Percentiles rank a stretch among this genome's conserved stretches.
Conservation (phyloP, 2,797 vertebrate genomes). For the Pelodytes ibericus region DNA sequence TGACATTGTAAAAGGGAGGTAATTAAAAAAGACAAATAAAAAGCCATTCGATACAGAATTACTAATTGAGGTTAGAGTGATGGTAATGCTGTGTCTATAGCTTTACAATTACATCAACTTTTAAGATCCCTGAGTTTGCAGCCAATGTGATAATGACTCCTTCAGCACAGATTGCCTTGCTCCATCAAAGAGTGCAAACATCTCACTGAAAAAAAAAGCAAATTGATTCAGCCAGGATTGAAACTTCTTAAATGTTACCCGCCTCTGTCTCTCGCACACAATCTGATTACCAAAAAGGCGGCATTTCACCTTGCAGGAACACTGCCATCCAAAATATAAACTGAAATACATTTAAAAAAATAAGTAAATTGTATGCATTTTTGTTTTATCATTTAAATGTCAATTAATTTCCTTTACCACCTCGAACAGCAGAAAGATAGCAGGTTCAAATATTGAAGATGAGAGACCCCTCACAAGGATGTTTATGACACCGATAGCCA, state of each 20-base stretch:
- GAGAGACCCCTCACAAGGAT: no score
- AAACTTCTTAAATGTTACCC: neutral
- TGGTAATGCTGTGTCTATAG: neutral
- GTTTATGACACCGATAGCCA: no score
- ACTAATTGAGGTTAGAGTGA: slow-evolving; percentile 4
- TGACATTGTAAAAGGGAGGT: neutral
- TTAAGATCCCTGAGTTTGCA: neutral
- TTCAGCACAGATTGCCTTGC: neutral
- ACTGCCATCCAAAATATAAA: no score
- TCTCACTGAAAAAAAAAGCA: slow-evolving; percentile 3
- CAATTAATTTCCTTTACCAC: no score
- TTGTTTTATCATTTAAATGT: no score
- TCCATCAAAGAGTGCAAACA: neutral
- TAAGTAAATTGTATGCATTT: no score
- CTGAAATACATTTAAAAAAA: no score
- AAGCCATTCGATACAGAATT: neutral
- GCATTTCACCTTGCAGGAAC: neutral
- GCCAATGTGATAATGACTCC: neutral
- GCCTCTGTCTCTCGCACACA: neutral
- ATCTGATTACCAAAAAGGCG: neutral
- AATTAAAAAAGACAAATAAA: slow-evolving; percentile 8
- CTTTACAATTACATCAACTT: slow-evolving; percentile 19
- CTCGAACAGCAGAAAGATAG: no score
- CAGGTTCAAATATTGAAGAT: no score
- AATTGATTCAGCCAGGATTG: neutral